Evolutionary conservation across 2,888 invertebrate genomes (phyloP).

Genomic region (Conus canariensis): DNA sequence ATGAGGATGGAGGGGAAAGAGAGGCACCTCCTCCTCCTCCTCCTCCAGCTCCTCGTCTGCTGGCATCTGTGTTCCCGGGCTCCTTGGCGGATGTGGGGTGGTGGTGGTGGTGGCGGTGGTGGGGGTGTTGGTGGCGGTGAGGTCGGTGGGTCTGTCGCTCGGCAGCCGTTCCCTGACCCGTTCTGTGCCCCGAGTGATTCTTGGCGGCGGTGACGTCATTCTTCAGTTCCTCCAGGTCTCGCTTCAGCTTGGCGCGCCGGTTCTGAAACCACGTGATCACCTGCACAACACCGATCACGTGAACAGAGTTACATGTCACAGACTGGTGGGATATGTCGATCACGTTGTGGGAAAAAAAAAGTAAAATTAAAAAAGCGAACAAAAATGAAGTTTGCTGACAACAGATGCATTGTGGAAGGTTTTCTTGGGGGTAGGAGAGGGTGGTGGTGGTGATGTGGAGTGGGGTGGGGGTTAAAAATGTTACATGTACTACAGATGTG

Average conservation of each 20-base stretch:
- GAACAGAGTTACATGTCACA: too few species aligned
- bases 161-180: conserved; percentile 19
- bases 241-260: conserved; percentile 84
- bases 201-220: conserved; percentile 90
- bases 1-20: conserved; percentile 3
- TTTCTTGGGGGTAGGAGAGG: too few species aligned
- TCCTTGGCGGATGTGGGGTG: conserved; percentile 9
- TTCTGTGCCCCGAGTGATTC: conserved; percentile 46
- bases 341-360: too few species aligned
- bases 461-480: too few species aligned
- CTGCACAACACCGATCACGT: not conserved
- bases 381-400: too few species aligned
- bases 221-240: conserved; percentile 96
- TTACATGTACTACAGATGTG: too few species aligned
- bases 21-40: not conserved
- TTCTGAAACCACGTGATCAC: conserved; percentile 88
- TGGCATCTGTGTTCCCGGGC: not conserved
- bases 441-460: too few species aligned
- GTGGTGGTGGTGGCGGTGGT: conserved; percentile 38
- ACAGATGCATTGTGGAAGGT: too few species aligned
- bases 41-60: conserved; percentile 9
- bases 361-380: too few species aligned
- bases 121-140: conserved; percentile 29
- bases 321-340: conserved; percentile 12
- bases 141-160: conserved; percentile 38